phyloP scores from a whole-genome alignment of 2,888 invertebrate species.

The Candidula unifasciata region DNA sequence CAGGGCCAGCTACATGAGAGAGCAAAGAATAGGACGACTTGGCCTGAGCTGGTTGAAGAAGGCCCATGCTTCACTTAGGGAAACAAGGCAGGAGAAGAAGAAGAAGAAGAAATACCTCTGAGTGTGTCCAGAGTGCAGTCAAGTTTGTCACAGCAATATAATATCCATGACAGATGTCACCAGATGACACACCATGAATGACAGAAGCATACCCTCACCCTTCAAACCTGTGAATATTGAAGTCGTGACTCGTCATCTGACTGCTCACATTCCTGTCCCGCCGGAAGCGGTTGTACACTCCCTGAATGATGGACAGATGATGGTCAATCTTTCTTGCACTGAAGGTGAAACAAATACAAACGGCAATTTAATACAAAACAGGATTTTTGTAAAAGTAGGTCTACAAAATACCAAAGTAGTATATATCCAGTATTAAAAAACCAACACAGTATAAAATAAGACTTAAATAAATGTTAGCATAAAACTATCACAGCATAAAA shows the following conservation, averaged over 20 bases:
- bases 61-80: no score
- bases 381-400: background rate
- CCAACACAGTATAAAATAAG: no score
- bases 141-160: background rate
- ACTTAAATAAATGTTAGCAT: no score
- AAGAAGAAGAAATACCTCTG: background rate
- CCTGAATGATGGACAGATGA: constrained; percentile 48
- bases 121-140: no score
- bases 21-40: no score
- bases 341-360: background rate
- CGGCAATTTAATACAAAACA: background rate
- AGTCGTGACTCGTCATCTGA: constrained; percentile 54
- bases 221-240: constrained; percentile 54
- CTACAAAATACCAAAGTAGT: no score
- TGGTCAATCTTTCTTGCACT: constrained; percentile 49
- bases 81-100: background rate
- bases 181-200: no score
- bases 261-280: constrained; percentile 53
- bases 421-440: no score
- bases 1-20: no score
- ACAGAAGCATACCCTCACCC: constrained; percentile 40
- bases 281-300: constrained; percentile 52
- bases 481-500: no score
- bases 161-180: background rate
- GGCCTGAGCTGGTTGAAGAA: no score